Conservation (phyloP, 2,113 vertebrate genomes). For the Thamnophis sirtalis region DNA sequence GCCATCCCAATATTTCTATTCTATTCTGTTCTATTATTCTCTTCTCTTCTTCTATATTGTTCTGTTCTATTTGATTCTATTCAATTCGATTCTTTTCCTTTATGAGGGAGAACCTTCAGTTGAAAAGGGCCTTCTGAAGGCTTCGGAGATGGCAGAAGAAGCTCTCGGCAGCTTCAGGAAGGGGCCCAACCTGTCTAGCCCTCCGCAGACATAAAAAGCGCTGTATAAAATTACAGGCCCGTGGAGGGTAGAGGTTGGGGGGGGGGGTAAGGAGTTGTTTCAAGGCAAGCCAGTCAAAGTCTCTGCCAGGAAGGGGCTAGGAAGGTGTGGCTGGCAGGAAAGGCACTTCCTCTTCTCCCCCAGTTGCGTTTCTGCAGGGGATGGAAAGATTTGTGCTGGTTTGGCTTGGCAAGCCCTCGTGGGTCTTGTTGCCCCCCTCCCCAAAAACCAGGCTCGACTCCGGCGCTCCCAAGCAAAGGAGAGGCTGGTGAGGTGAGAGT, state of each 20-base stretch:
- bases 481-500: slow-evolving; percentile 5
- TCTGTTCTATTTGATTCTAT: no score
- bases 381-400: neutral
- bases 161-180: no score
- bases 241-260: rapidly evolving
- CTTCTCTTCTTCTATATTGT: no score
- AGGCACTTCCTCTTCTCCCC: neutral
- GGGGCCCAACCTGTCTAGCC: neutral
- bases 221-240: neutral
- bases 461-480: slow-evolving; percentile 8
- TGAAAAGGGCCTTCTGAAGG: neutral
- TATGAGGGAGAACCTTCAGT: no score
- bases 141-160: neutral
- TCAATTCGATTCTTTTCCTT: no score
- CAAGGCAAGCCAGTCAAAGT: neutral
- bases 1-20: no score
- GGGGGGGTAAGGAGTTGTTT: no score
- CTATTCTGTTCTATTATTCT: no score
- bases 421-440: slow-evolving; percentile 1
- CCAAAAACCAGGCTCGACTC: slow-evolving; percentile 10
- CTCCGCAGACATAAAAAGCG: neutral
- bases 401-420: neutral
- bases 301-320: neutral
- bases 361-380: neutral
- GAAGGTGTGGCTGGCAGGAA: slow-evolving; percentile 10